A percentile compares a stretch with the other conserved stretches of the same genome.
These are phyloP conservation scores for Apomyelois bistriatella DNA, from an alignment of 2,888 invertebrate species.

Conservation along the genomic window DNA sequence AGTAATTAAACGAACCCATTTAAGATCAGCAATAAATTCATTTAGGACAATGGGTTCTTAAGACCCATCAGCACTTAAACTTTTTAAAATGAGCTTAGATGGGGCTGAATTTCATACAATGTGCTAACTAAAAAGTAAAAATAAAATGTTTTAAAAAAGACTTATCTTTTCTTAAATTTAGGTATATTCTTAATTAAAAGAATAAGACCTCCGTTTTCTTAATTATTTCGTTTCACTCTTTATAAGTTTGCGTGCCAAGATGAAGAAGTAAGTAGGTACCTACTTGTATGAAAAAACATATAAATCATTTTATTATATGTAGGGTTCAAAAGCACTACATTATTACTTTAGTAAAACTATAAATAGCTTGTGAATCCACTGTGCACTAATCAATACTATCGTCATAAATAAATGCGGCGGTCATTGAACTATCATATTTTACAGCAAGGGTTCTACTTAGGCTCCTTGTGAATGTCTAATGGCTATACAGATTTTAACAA, in stretches of 20 bases:
- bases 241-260: no score
- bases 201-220: no score
- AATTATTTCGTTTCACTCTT: no score
- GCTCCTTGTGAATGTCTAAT: background rate
- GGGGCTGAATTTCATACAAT: no score
- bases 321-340: background rate
- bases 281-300: no score
- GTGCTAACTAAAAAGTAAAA: no score
- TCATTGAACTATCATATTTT: conserved; percentile 3
- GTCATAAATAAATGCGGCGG: background rate
- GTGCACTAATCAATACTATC: conserved; percentile 2
- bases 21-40: background rate
- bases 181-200: no score
- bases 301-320: no score
- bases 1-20: background rate
- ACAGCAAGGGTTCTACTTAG: background rate
- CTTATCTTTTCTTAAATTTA: no score
- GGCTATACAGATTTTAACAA: no score
- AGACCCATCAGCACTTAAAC: background rate
- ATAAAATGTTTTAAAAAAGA: no score
- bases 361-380: background rate
- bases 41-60: background rate
- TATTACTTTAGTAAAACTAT: background rate
- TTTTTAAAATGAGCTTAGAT: background rate
- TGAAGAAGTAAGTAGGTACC: no score